phyloP scores from a whole-genome alignment of 1,140 invertebrate genomes.

The Megalopta genalis region DNA sequence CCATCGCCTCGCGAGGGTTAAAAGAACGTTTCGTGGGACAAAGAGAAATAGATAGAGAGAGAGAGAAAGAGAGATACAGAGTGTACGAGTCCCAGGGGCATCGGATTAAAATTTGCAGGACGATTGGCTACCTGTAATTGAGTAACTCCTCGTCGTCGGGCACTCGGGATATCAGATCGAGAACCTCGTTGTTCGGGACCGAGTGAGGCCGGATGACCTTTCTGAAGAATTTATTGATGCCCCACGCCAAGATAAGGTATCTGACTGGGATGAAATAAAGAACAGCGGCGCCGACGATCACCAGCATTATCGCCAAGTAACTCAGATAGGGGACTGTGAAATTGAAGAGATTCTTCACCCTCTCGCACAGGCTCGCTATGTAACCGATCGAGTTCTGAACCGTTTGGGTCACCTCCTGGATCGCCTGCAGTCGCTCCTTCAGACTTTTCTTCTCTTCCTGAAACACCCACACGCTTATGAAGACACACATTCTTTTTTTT shows the following conservation, averaged over 20 bases:
- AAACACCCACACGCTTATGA: conserved; percentile 16
- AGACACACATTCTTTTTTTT: no score
- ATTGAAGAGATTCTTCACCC: conserved; percentile 97
- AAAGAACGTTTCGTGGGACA: no score
- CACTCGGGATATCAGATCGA: conserved; percentile 97
- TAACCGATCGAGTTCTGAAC: conserved; percentile 97
- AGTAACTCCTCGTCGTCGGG: conserved; percentile 96
- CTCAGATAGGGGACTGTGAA: conserved; percentile 98
- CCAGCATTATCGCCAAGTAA: conserved; percentile 91
- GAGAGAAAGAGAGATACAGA: no score
- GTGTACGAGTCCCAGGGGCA: background rate
- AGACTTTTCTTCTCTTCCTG: conserved; percentile 97
- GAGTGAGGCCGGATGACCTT: conserved; percentile 95
- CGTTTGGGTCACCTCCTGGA: conserved; percentile 96
- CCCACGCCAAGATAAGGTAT: conserved; percentile 97
- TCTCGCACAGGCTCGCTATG: conserved; percentile 94
- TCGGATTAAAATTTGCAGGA: background rate
- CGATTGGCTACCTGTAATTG: conserved; percentile 78
- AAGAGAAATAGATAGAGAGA: no score
- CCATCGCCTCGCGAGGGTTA: no score
- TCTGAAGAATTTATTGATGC: conserved; percentile 97
- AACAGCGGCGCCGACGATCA: conserved; percentile 86
- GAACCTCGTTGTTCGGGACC: conserved; percentile 97
- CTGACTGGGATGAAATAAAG: conserved; percentile 95
- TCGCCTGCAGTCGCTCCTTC: conserved; percentile 95